A percentile compares a stretch with the other conserved stretches of the same genome.
phyloP scores from a whole-genome alignment of 2,888 invertebrate species.

The Parascotia fuliginaria region DNA sequence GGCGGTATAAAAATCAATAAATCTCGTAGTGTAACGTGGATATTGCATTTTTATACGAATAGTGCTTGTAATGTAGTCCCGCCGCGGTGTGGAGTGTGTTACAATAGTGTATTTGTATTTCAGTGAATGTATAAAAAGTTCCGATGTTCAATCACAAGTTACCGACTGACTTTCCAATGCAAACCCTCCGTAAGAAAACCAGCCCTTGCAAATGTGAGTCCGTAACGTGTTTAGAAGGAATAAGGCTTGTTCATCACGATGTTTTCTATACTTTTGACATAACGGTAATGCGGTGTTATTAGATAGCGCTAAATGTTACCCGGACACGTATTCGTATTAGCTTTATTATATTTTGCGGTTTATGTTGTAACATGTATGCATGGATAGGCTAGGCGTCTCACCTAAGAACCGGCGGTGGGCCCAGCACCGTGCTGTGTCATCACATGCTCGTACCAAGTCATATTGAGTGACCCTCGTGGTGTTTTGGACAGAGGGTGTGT shows the following conservation, averaged over 20 bases:
- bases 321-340: constrained; percentile 67
- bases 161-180: constrained; percentile 89
- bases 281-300: constrained; percentile 64
- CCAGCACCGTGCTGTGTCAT: constrained; percentile 46
- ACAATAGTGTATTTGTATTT: constrained; percentile 75
- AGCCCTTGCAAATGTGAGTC: constrained; percentile 97
- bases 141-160: constrained; percentile 86
- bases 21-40: constrained; percentile 59
- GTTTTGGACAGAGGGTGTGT: constrained; percentile 83
- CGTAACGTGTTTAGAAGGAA: constrained; percentile 55
- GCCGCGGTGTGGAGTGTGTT: constrained; percentile 57
- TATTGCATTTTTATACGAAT: constrained; percentile 58
- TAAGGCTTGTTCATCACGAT: constrained; percentile 51
- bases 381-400: constrained; percentile 67
- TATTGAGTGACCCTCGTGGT: constrained; percentile 75
- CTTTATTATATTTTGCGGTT: constrained; percentile 78
- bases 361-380: constrained; percentile 78
- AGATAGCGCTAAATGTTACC: constrained; percentile 74
- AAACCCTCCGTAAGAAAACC: constrained; percentile 96
- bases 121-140: constrained; percentile 70
- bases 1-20: constrained; percentile 76
- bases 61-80: constrained; percentile 51
- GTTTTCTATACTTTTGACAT: constrained; percentile 53
- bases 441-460: constrained; percentile 67
- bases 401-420: constrained; percentile 54